Percentiles rank a stretch among this genome's conserved stretches.
These are phyloP conservation scores for Lontra canadensis DNA, from an alignment of 2,113 vertebrate species.

Conservation along the genomic window DNA sequence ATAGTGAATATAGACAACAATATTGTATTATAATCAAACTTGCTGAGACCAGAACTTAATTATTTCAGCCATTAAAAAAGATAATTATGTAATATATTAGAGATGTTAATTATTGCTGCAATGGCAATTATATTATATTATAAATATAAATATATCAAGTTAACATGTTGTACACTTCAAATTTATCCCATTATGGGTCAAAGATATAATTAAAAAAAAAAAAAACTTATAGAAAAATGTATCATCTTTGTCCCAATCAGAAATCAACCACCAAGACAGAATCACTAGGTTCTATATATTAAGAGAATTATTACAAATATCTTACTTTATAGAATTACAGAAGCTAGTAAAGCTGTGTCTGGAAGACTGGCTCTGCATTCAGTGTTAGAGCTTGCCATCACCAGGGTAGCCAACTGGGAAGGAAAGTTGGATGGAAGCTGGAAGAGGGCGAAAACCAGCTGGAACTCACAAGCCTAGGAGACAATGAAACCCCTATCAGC, in stretches of 20 bases:
- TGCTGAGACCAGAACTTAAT: background rate
- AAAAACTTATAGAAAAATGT: background rate
- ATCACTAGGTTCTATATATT: background rate
- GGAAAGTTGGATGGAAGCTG: background rate
- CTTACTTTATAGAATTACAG: background rate
- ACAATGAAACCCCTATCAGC: background rate
- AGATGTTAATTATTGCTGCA: background rate
- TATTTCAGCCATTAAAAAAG: background rate
- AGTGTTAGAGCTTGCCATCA: background rate
- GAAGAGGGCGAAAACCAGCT: background rate
- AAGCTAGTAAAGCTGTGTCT: background rate
- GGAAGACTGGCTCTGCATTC: background rate
- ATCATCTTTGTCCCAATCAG: background rate
- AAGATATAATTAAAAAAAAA: background rate
- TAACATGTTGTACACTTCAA: background rate
- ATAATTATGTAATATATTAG: background rate
- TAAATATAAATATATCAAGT: background rate
- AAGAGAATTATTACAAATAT: background rate
- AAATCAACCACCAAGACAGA: background rate
- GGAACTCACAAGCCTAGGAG: background rate
- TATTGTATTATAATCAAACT: background rate
- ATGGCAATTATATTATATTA: background rate
- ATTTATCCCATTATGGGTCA: background rate
- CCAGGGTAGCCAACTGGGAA: background rate
- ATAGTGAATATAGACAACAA: background rate